Conservation (phyloP, 2,113 vertebrate genomes). For the Macrotus californicus region DNA sequence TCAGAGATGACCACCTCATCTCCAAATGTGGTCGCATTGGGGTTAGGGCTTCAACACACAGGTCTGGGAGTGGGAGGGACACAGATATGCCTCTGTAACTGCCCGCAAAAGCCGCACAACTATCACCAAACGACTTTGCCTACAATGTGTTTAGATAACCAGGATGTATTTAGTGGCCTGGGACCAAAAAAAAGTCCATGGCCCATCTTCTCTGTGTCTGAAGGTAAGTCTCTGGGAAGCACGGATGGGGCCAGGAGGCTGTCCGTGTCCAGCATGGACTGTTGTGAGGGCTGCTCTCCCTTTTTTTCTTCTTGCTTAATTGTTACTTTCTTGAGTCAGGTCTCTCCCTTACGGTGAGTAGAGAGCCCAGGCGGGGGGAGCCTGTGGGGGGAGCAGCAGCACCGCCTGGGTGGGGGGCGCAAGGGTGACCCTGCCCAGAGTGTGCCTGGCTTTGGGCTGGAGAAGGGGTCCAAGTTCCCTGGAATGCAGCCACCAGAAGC, state of each 20-base stretch:
- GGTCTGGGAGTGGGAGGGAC: neutral
- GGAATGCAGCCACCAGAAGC: neutral
- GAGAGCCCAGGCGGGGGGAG: neutral
- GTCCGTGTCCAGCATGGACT: rapidly evolving
- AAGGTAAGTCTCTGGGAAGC: neutral
- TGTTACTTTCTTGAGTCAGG: neutral
- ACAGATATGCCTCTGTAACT: neutral
- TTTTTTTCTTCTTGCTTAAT: neutral
- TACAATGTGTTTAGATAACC: neutral
- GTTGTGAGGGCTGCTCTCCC: neutral
- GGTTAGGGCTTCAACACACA: neutral
- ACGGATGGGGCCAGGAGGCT: neutral
- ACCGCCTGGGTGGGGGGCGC: too few species aligned
- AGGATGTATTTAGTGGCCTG: neutral
- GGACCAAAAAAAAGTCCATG: neutral
- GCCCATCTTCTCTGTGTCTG: neutral
- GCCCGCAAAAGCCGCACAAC: neutral
- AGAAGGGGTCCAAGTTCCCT: neutral
- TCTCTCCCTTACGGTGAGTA: neutral
- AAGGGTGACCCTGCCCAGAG: too few species aligned
- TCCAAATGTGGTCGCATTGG: neutral
- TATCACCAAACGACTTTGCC: neutral
- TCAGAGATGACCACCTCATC: neutral
- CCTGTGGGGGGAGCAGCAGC: neutral
- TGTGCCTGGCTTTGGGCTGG: neutral